Conservation (phyloP, 1,140 invertebrate species). For the Matsumurasca onukii region DNA sequence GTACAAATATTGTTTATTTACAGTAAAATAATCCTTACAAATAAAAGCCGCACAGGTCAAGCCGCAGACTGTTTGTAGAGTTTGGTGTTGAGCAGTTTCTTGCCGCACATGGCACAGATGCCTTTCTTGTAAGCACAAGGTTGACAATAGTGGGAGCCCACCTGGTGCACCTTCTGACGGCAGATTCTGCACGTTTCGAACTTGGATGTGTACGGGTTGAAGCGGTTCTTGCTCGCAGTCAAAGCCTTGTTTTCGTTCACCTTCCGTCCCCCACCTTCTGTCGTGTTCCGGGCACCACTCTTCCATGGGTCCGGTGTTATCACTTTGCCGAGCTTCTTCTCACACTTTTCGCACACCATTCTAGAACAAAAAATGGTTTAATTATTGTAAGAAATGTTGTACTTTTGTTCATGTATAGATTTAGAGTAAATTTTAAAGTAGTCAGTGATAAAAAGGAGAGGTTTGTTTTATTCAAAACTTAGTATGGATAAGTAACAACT, state of each 20-base stretch:
- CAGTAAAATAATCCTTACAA: too few species aligned
- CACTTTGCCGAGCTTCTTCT: constrained; percentile 83
- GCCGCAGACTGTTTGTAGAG: constrained; percentile 94
- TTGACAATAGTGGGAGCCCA: constrained; percentile 96
- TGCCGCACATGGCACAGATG: constrained; percentile 99
- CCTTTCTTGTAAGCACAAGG: constrained; percentile 92
- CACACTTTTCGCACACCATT: constrained; percentile 93
- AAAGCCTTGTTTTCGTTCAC: constrained; percentile 93
- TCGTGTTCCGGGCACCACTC: constrained; percentile 82
- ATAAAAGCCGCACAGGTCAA: constrained; percentile 49
- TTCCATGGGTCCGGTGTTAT: constrained; percentile 98
- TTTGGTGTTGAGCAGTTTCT: constrained; percentile 91
- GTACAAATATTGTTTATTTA: too few species aligned
- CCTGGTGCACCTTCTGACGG: constrained; percentile 88
- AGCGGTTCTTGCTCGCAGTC: constrained; percentile 77
- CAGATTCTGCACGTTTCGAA: constrained; percentile 94
- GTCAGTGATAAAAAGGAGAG: too few species aligned
- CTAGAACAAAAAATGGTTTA: constrained; percentile 21
- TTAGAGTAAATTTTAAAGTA: too few species aligned
- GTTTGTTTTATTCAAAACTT: too few species aligned
- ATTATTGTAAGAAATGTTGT: too few species aligned
- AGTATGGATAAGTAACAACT: too few species aligned
- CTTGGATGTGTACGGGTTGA: constrained; percentile 80
- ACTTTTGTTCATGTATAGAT: too few species aligned
- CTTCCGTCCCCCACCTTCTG: constrained; percentile 79